phyloP scores from a whole-genome alignment of 2,888 invertebrate genomes.

The Drosophila flavopinicola region DNA sequence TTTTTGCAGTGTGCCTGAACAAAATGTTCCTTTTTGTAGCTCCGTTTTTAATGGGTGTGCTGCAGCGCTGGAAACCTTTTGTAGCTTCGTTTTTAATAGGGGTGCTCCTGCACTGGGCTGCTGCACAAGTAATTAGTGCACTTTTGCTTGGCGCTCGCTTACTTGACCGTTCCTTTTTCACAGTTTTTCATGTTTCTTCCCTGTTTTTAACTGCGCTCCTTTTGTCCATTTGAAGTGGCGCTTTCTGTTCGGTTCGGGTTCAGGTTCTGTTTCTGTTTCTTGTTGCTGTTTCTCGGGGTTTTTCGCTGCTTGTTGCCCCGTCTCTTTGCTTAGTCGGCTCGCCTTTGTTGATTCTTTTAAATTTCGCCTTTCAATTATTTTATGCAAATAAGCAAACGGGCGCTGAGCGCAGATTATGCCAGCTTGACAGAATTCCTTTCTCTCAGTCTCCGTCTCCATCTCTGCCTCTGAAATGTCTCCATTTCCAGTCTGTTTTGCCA shows the following conservation, averaged over 20 bases:
- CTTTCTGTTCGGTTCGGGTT: constrained; percentile 28
- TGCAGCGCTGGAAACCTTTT: constrained; percentile 23
- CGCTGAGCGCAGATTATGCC: constrained; percentile 73
- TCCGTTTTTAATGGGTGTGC: constrained; percentile 4
- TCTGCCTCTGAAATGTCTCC: constrained; percentile 16
- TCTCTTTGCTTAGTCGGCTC: constrained; percentile 28
- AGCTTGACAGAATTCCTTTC: constrained; percentile 69
- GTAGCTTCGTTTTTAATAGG: constrained; percentile 4
- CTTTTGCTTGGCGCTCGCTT: constrained; percentile 44
- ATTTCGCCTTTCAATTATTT: constrained; percentile 79
- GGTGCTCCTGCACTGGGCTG: constrained; percentile 32
- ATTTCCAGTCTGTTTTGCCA: constrained; percentile 23
- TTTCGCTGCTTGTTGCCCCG: constrained; percentile 11
- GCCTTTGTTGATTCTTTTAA: constrained; percentile 75
- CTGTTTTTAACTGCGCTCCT: constrained; percentile 9
- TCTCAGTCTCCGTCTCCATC: constrained; percentile 10
- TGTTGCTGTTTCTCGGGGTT: constrained; percentile 12
- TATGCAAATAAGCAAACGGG: constrained; percentile 76
- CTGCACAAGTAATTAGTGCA: constrained; percentile 70
- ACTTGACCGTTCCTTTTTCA: constrained; percentile 61
- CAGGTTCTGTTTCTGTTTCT: constrained; percentile 22
- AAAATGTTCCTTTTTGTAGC: constrained; percentile 2
- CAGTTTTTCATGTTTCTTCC: constrained; percentile 17
- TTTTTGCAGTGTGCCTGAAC: not conserved
- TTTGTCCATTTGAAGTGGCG: constrained; percentile 49